These are phyloP conservation scores for Ictalurus punctatus DNA, from an alignment of 2,113 vertebrate species.

Conservation along the genomic window DNA sequence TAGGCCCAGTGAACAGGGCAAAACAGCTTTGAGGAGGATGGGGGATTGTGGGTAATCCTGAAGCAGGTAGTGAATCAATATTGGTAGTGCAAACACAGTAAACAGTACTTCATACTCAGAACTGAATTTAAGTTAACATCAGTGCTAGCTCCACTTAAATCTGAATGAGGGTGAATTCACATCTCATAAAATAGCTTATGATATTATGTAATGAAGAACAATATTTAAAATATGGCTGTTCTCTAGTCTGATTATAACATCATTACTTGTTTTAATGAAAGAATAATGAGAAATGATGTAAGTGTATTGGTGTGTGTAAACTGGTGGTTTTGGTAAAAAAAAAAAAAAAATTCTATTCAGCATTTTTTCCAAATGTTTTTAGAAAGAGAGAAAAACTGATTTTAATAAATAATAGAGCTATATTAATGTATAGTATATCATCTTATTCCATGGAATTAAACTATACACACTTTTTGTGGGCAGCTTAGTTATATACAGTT, in stretches of 20 bases:
- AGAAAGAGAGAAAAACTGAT: neutral
- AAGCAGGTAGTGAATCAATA: constrained; percentile 37
- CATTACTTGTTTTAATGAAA: neutral
- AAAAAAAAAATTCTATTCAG: too few relatives aligned
- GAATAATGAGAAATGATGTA: neutral
- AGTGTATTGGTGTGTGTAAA: neutral
- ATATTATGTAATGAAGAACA: neutral
- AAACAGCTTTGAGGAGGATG: constrained; percentile 31
- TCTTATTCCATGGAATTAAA: neutral
- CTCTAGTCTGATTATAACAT: neutral
- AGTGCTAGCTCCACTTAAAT: neutral
- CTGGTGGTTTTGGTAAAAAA: neutral
- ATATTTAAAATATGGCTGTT: neutral
- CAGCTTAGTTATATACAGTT: neutral
- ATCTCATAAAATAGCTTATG: too few relatives aligned
- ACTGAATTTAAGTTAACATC: constrained; percentile 3
- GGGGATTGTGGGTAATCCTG: constrained; percentile 43
- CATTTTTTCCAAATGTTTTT: too few relatives aligned
- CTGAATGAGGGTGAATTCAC: neutral
- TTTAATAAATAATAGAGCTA: neutral
- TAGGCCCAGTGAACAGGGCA: constrained; percentile 58
- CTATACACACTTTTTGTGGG: neutral
- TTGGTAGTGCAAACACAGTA: constrained; percentile 1
- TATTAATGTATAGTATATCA: neutral
- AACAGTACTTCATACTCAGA: constrained; percentile 1